Conservation (phyloP, 2,113 vertebrate genomes). For the Corvus hawaiiensis region DNA sequence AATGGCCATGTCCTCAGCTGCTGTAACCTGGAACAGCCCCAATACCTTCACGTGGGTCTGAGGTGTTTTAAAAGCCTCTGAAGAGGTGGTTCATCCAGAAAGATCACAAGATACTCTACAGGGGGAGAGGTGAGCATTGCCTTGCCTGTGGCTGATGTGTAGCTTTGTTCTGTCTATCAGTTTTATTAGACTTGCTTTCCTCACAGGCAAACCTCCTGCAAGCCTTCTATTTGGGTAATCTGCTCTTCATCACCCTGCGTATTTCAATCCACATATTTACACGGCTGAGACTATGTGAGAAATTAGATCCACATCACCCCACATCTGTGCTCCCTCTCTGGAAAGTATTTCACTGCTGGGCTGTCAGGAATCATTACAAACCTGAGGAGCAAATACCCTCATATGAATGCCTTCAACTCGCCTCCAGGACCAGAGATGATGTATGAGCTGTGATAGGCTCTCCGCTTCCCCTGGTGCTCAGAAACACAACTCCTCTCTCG, state of each 20-base stretch:
- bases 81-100: background rate
- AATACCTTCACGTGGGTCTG: background rate
- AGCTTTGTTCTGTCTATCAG: constrained; percentile 7
- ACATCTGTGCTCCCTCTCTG: constrained; percentile 10
- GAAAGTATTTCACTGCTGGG: constrained; percentile 13
- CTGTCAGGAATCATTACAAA: constrained; percentile 56
- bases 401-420: background rate
- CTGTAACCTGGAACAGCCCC: background rate
- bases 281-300: background rate
- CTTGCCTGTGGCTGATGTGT: background rate
- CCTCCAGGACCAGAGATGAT: background rate
- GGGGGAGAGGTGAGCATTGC: background rate
- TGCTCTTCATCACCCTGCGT: constrained; percentile 34
- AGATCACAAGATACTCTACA: background rate
- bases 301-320: constrained; percentile 24
- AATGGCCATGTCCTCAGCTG: background rate
- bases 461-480: background rate
- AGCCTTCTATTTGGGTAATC: background rate
- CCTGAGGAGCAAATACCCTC: background rate
- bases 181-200: constrained; percentile 22
- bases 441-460: background rate
- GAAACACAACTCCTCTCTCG: background rate
- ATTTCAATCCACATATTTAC: constrained; percentile 21
- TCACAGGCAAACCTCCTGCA: background rate
- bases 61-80: background rate